Base-by-base conservation (phyloP, 2,797 vertebrate species). In the Centroberyx gerrardi region DNA sequence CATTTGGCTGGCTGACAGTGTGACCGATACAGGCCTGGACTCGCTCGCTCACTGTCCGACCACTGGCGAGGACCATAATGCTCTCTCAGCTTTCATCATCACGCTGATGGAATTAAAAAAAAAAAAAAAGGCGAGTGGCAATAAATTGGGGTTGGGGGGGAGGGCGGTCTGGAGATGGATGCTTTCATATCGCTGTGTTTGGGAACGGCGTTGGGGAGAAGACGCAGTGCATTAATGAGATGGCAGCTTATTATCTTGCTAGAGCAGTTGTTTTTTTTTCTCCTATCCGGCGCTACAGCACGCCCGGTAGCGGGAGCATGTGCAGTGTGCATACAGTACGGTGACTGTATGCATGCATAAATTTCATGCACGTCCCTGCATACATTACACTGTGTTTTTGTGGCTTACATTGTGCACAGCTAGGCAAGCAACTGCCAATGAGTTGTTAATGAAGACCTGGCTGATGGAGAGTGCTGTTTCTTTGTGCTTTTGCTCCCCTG, bases 11-110 rank as follows among this genome's bases (percentile, higher is more conserved):
- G 49, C 82, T 85, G 82, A 77, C 83, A 75, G 76, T 36, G 71
- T 85, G 80, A 91, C 90, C 40, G 68, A 89, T 83, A 84, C 77
- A 15, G 74, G 76, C 64, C 78, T 42, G 68, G 70, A 1, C 76
- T 64, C 70, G 78, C 87, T 91, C 80, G 18, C 82, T 90, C 81
- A 48, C 81, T 82, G 77, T 80, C 82, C 69, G 82, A 81, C 86
- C 82, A 75, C 86, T 81, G 80, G 75, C 29, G 51, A 83, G 79
- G 59, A 72, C 54, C 76, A 66, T 85, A 76, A 90, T 87, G 87
- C 78, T 80, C 83, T 67, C 82, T 86, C 84, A 76, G 79, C 87
- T 85, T 87, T 90, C 91, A 90, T 85, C 89, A 88, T 88, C 76
- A 59, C 1, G 10, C 60, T 84, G 89, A 91, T 89, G 76, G 84